phyloP scores from a whole-genome alignment of 2,888 invertebrate genomes.

The Campopleginae sp. region DNA sequence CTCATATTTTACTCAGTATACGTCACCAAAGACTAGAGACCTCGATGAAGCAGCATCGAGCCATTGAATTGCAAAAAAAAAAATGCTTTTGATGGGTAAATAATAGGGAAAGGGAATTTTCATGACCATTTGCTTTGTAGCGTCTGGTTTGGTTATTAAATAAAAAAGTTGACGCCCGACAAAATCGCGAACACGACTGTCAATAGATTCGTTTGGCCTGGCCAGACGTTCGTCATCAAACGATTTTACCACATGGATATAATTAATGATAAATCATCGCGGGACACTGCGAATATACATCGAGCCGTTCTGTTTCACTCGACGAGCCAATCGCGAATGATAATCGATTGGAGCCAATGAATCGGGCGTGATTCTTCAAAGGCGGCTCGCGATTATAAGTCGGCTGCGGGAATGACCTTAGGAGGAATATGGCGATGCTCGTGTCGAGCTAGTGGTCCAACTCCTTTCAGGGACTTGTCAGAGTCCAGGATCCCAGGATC shows the following conservation, averaged over 20 bases:
- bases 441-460: slow-evolving; percentile 18
- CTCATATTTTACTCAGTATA: slow-evolving; percentile 41
- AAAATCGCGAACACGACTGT: neutral
- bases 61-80: neutral
- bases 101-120: neutral
- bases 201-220: neutral
- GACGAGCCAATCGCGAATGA: neutral
- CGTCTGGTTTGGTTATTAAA: too few species aligned
- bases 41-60: neutral
- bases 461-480: slow-evolving; percentile 69
- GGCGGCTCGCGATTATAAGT: neutral
- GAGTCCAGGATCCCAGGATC: slow-evolving; percentile 75
- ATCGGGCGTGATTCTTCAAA: neutral
- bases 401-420: neutral
- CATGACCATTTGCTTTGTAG: too few species aligned
- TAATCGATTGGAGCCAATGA: slow-evolving; percentile 10
- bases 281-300: neutral
- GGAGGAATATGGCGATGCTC: slow-evolving; percentile 20
- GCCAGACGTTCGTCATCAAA: neutral
- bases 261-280: slow-evolving; percentile 2
- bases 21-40: slow-evolving; percentile 8
- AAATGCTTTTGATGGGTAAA: neutral
- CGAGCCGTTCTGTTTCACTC: neutral
- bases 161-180: neutral
- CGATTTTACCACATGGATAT: neutral